Conservation (phyloP, 92 coral and sea anemone species). For the Zoanthus gigantus region DNA sequence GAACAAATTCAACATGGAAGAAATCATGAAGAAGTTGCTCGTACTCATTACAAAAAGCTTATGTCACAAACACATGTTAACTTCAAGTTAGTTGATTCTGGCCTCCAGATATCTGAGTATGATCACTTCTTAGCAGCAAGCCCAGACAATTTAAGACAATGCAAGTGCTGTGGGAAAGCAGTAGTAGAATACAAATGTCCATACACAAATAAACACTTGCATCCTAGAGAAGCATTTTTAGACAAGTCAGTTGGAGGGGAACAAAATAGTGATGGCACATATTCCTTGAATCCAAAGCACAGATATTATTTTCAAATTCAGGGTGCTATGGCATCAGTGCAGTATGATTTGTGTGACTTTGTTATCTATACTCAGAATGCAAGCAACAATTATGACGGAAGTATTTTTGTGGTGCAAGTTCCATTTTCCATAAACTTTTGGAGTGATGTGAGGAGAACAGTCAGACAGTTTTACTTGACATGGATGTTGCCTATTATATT, state of each 20-base stretch:
- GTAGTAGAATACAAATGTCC: conserved; percentile 7
- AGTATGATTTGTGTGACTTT: conserved; percentile 33
- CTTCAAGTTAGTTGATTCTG: background rate
- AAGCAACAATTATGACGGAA: conserved; percentile 5
- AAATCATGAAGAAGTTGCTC: conserved; percentile 13
- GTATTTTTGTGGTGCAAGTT: conserved; percentile 3
- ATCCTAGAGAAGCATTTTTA: conserved; percentile 4
- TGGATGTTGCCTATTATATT: conserved; percentile 10
- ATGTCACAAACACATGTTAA: conserved; percentile 12
- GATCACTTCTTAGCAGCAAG: background rate
- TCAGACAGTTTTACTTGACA: conserved; percentile 3
- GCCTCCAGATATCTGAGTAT: conserved; percentile 12
- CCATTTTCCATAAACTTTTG: background rate
- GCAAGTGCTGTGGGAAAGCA: conserved; percentile 6
- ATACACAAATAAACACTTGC: background rate
- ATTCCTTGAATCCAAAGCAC: background rate
- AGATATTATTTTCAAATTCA: background rate
- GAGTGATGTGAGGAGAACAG: conserved; percentile 2
- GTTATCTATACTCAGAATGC: conserved; percentile 42
- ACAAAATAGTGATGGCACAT: background rate
- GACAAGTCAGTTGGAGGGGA: background rate
- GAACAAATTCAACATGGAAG: background rate
- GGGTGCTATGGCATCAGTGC: conserved; percentile 13
- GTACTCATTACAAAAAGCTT: conserved; percentile 1
- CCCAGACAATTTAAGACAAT: conserved; percentile 1